Conservation (phyloP, 2,797 vertebrate species). For the Semaprochilodus insignis region DNA sequence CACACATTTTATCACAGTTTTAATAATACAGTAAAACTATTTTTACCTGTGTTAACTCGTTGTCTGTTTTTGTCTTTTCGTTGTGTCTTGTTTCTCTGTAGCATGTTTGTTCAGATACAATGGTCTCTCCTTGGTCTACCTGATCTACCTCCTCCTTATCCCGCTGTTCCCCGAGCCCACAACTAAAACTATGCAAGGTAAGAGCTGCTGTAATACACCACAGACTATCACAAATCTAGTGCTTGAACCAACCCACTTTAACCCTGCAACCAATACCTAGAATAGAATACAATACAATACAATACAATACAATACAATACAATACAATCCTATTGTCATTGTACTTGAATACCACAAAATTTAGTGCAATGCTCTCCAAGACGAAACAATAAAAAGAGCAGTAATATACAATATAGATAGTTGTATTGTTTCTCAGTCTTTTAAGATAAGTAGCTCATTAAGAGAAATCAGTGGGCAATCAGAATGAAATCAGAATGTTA, state of each 20-base stretch:
- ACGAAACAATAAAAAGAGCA: no score
- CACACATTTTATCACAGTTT: not conserved
- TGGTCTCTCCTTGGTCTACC: conserved; percentile 97
- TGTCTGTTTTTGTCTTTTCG: conserved; percentile 1
- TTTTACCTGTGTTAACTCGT: not conserved
- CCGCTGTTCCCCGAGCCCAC: conserved; percentile 96
- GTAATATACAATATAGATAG: no score
- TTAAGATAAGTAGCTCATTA: not conserved
- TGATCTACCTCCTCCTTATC: conserved; percentile 98
- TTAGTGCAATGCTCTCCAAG: no score
- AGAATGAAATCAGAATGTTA: no score
- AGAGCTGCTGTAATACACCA: conserved; percentile 62
- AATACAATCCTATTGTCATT: no score
- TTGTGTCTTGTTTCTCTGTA: conserved; percentile 68
- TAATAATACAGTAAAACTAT: no score
- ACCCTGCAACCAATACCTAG: not conserved
- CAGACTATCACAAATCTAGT: conserved; percentile 26
- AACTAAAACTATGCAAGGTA: conserved; percentile 94
- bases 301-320: no score
- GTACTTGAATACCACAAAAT: no score
- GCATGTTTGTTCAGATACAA: conserved; percentile 98
- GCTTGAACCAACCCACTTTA: conserved; percentile 42
- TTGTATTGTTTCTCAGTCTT: not conserved
- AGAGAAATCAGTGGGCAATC: conserved; percentile 12
- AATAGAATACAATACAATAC: no score